Base-by-base conservation (phyloP, 2,113 vertebrate species). In the Callaeas wilsoni region DNA sequence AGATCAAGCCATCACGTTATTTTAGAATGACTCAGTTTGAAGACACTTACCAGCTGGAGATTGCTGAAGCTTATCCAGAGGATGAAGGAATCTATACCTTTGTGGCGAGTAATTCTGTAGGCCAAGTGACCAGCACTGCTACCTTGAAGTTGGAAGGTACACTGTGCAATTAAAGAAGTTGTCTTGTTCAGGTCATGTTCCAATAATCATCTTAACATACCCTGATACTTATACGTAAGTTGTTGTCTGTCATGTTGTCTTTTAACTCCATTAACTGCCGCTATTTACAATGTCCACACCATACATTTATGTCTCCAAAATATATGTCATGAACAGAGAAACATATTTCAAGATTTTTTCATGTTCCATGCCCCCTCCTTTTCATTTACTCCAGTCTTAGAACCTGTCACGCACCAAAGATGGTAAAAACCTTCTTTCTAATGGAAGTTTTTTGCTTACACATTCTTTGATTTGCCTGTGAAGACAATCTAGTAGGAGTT, bases 11-110 rank as follows among this genome's bases (percentile, higher is more conserved):
- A 87, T 99, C 99, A 0, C 98, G 98, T 0, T 99, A 99, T 97
- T 99, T 99, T 89, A 98, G 98, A 98, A 99, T 99, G 98, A 99
- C 99, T 93, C 99, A 99, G 55, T 99, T 99, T 97, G 99, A 99
- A 94, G 99, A 99, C 95, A 99, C 98, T 95, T 99, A 98, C 90
- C 99, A 99, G 86, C 97, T 99, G 93, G 99, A 99, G 97, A 98
- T 99, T 92, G 98, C 98, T 90, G 98, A 99, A 94, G 99, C 99
- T 78, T 99, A 98, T 89, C 97, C 98, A 17, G 99, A 99, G 90
- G 99, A 99, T 80, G 98, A 99, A 97, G 99, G 99, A 59, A 96
- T 97, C 84, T 99, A 99, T 63, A 98, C 98, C 64, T 99, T 99
- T 90, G 98, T 98, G 62, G 99, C 99, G 69, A 98, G 97, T n/a